Percentiles rank a stretch among this genome's conserved stretches.
Conservation (phyloP, 1,140 invertebrate species). For the Hermetia illucens region DNA sequence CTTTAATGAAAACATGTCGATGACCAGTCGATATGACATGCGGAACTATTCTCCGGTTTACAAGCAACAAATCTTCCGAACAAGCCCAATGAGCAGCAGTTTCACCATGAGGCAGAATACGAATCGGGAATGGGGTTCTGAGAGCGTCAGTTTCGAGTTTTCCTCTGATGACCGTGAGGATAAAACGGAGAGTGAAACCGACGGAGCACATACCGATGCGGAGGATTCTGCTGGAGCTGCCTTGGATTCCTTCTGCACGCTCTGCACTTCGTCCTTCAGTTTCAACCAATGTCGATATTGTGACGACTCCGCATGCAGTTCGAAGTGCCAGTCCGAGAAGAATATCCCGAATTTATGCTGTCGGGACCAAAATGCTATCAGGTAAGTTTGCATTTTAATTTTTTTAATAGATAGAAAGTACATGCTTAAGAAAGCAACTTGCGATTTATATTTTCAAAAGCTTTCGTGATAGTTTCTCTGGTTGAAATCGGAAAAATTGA, state of each 20-base stretch:
- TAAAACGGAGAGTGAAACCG: background rate
- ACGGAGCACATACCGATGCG: background rate
- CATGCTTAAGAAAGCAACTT: no score
- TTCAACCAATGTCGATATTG: slow-evolving; percentile 26
- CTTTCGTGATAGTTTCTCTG: no score
- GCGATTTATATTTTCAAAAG: no score
- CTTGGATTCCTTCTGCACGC: slow-evolving; percentile 26
- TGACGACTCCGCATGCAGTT: slow-evolving; percentile 23
- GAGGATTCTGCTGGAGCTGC: slow-evolving; percentile 11
- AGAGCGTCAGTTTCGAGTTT: slow-evolving; percentile 18
- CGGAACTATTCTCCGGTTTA: slow-evolving; percentile 10
- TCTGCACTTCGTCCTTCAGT: slow-evolving; percentile 28
- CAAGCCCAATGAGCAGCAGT: slow-evolving; percentile 17
- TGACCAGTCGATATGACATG: slow-evolving; percentile 24
- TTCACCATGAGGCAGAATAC: slow-evolving; percentile 1
- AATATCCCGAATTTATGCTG: no score
- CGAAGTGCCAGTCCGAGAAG: slow-evolving; percentile 24
- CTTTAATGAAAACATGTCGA: slow-evolving; percentile 28
- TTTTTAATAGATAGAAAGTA: no score
- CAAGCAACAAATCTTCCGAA: slow-evolving; percentile 16
- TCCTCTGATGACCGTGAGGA: slow-evolving; percentile 18
- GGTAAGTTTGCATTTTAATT: slow-evolving; percentile 1
- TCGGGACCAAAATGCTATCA: background rate
- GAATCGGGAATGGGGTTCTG: slow-evolving; percentile 1
- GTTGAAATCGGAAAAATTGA: no score